These are phyloP conservation scores for Aphelocoma californica DNA, from an alignment of 2,797 vertebrate species.

Conservation along the genomic window DNA sequence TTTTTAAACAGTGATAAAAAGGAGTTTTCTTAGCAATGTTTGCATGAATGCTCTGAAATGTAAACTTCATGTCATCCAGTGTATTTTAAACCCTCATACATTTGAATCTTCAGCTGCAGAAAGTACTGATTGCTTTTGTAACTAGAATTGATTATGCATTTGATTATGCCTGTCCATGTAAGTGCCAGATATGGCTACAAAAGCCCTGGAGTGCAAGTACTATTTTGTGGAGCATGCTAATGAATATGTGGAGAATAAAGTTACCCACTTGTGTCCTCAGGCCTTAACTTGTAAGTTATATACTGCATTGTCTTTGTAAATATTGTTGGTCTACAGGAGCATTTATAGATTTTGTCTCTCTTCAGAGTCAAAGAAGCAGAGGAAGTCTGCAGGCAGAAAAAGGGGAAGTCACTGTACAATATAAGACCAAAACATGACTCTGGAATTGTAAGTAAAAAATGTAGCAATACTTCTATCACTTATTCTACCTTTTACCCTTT, in stretches of 20 bases:
- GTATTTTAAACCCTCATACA: background rate
- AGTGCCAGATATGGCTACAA: background rate
- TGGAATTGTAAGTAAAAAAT: slow-evolving; percentile 86
- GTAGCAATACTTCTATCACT: background rate
- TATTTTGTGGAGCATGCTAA: background rate
- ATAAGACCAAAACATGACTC: slow-evolving; percentile 94
- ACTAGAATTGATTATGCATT: background rate
- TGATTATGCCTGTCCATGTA: background rate
- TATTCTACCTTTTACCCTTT: background rate
- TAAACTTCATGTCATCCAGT: background rate
- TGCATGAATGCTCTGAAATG: background rate
- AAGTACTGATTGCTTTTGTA: background rate
- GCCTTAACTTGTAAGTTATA: background rate
- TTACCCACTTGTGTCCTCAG: background rate
- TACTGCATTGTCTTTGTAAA: background rate
- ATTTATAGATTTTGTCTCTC: slow-evolving; percentile 10
- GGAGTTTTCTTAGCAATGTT: background rate
- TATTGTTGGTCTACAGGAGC: background rate
- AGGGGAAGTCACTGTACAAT: slow-evolving; percentile 91
- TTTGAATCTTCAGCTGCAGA: background rate
- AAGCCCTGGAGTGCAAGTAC: background rate
- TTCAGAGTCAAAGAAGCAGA: slow-evolving; percentile 91
- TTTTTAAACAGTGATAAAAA: background rate
- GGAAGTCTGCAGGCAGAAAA: slow-evolving; percentile 90
- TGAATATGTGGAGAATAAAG: background rate